A percentile compares a stretch with the other conserved stretches of the same genome.
These are phyloP conservation scores for Dryobota labecula DNA, from an alignment of 2,888 invertebrate species.

Conservation along the genomic window DNA sequence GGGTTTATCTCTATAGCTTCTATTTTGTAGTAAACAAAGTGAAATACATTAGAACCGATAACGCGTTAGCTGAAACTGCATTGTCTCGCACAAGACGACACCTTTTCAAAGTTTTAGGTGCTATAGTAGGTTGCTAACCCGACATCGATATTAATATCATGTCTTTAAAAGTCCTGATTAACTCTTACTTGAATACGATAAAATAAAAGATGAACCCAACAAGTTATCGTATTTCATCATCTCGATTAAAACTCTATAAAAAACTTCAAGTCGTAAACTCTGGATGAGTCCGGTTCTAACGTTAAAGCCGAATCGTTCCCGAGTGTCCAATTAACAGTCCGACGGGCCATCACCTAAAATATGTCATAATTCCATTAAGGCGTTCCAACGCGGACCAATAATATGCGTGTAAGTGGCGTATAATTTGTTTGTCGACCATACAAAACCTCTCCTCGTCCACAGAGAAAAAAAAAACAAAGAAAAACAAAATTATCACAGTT, in stretches of 20 bases:
- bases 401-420: slow-evolving; percentile 84
- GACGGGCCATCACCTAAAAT: slow-evolving; percentile 61
- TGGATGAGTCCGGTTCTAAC: slow-evolving; percentile 49
- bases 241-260: slow-evolving; percentile 54
- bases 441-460: slow-evolving; percentile 72
- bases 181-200: slow-evolving; percentile 16
- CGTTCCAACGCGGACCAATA: slow-evolving; percentile 71
- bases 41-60: background rate
- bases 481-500: slow-evolving; percentile 87
- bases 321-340: slow-evolving; percentile 62
- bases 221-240: slow-evolving; percentile 45
- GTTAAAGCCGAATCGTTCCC: slow-evolving; percentile 44
- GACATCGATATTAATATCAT: background rate
- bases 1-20: background rate
- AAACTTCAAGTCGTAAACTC: slow-evolving; percentile 58
- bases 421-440: slow-evolving; percentile 86
- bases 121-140: slow-evolving; percentile 30
- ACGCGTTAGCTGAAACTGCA: background rate
- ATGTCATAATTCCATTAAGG: slow-evolving; percentile 69
- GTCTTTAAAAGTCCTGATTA: slow-evolving; percentile 12
- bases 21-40: slow-evolving; percentile 4
- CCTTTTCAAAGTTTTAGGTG: background rate
- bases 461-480: slow-evolving; percentile 70
- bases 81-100: background rate
- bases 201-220: slow-evolving; percentile 26